A percentile compares a stretch with the other conserved stretches of the same genome.
Evolutionary conservation across 1,140 invertebrate species (phyloP).

Genomic region (Goniozus legneri): DNA sequence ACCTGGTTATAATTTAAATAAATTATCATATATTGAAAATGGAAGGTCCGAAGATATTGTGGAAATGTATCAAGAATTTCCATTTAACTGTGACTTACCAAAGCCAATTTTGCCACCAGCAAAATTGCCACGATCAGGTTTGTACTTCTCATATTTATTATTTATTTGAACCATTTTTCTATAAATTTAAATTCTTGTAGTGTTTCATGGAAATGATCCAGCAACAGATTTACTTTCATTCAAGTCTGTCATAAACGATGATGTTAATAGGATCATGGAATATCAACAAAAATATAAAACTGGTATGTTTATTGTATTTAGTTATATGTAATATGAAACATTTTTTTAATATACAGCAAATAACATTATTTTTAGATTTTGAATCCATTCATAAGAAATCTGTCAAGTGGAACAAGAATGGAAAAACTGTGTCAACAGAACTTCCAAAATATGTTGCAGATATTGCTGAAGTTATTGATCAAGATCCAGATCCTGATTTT

Average conservation of each 20-base stretch:
- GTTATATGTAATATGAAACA: conserved; percentile 1
- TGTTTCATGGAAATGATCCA: conserved; percentile 28
- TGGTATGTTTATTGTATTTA: conserved; percentile 23
- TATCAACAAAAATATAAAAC: conserved; percentile 29
- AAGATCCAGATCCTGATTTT: conserved; percentile 50
- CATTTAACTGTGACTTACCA: conserved; percentile 41
- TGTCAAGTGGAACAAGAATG: conserved; percentile 22
- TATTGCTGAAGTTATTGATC: conserved; percentile 39
- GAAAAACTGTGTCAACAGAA: conserved; percentile 9
- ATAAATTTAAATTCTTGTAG: conserved; percentile 10
- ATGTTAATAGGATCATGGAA: conserved; percentile 29
- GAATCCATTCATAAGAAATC: conserved; percentile 19
- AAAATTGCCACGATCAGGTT: conserved; percentile 31
- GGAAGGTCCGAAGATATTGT: conserved; percentile 26
- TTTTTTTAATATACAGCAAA: conserved; percentile 9
- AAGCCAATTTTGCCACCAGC: conserved; percentile 45
- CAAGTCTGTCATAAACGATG: conserved; percentile 33
- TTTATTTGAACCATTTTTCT: conserved; percentile 3
- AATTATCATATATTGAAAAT: conserved; percentile 17
- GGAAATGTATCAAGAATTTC: conserved; percentile 32
- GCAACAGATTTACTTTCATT: conserved; percentile 28
- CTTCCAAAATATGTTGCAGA: conserved; percentile 39
- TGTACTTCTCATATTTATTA: neutral
- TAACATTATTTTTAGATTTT: conserved; percentile 20
- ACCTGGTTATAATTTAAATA: conserved; percentile 33